Percentiles rank a stretch among this genome's conserved stretches.
Evolutionary conservation across 2,113 vertebrate species (phyloP).

Genomic region (Phalacrocorax brasilianus): DNA sequence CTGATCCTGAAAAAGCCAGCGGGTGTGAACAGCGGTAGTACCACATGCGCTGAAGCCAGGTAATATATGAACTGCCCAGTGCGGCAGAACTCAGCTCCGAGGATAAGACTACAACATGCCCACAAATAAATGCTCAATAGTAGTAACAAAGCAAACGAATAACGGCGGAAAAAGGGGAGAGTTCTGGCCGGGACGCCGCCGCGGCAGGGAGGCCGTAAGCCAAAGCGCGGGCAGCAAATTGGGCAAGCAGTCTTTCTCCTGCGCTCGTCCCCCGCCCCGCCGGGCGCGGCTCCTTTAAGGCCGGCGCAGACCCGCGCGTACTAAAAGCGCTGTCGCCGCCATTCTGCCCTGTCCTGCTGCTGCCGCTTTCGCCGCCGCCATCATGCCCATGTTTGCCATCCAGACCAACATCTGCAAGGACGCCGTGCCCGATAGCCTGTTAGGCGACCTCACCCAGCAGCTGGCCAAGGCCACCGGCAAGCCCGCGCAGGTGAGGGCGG

Average conservation of each 20-base stretch:
- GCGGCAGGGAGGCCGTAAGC: fast-evolving
- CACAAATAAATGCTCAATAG: fast-evolving
- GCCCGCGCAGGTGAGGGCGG: too few relatives aligned
- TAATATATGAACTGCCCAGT: not conserved
- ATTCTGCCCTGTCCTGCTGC: fast-evolving
- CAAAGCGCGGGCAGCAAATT: fast-evolving
- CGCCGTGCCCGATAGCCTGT: too few relatives aligned
- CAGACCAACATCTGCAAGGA: too few relatives aligned
- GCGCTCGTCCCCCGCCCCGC: not conserved
- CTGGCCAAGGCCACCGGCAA: too few relatives aligned
- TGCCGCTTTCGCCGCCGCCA: too few relatives aligned
- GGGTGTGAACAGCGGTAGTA: fast-evolving
- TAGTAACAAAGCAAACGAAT: not conserved
- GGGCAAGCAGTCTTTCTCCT: fast-evolving
- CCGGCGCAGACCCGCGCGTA: not conserved
- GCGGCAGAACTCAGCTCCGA: too few relatives aligned
- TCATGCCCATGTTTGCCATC: too few relatives aligned
- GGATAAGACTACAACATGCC: not conserved
- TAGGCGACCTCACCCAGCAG: too few relatives aligned
- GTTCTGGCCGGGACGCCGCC: fast-evolving
- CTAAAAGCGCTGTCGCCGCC: not conserved
- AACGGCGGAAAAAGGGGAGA: not conserved
- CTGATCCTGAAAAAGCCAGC: not conserved
- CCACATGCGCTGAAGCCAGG: not conserved
- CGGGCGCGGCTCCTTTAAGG: conserved; percentile 2